phyloP scores from a whole-genome alignment of 37 sponge, comb jelly and placozoan species.

The Spongia lamella region DNA sequence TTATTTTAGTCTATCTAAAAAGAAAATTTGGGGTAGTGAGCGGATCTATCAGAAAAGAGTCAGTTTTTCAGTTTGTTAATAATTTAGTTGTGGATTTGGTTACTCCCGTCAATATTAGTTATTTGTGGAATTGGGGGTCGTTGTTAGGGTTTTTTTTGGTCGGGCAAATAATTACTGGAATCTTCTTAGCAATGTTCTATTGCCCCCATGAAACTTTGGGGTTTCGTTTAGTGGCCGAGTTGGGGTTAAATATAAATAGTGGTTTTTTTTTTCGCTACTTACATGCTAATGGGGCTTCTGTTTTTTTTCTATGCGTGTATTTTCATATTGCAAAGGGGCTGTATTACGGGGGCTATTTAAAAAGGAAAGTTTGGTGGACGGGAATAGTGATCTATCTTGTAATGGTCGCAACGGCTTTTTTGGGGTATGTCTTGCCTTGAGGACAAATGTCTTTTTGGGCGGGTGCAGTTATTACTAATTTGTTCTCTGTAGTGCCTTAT shows the following conservation, averaged over 20 bases:
- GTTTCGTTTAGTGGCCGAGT: slow-evolving; percentile 64
- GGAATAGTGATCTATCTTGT: slow-evolving; percentile 75
- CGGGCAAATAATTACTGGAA: slow-evolving; percentile 63
- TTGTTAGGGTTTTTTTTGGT: slow-evolving; percentile 68
- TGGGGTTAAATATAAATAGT: slow-evolving; percentile 61
- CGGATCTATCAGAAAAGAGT: slow-evolving; percentile 52
- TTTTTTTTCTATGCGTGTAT: slow-evolving; percentile 86
- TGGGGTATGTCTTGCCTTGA: slow-evolving; percentile 81
- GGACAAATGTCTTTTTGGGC: slow-evolving; percentile 89
- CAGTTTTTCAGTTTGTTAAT: slow-evolving; percentile 56
- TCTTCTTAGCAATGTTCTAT: slow-evolving; percentile 86
- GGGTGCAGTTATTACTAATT: slow-evolving; percentile 77
- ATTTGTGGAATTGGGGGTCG: slow-evolving; percentile 81
- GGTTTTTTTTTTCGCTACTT: slow-evolving; percentile 67
- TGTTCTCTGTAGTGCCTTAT: slow-evolving; percentile 83
- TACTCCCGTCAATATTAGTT: slow-evolving; percentile 68
- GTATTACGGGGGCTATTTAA: slow-evolving; percentile 71
- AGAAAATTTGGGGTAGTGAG: too few relatives aligned
- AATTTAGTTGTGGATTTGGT: slow-evolving; percentile 60
- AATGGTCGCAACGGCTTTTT: slow-evolving; percentile 78
- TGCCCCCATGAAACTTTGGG: slow-evolving; percentile 71
- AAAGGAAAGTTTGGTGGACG: slow-evolving; percentile 58
- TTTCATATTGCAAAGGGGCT: slow-evolving; percentile 73
- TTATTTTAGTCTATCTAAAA: too few relatives aligned
- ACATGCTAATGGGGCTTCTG: slow-evolving; percentile 80